Conservation (phyloP, 2,113 vertebrate species). For the Montifringilla adamsi region DNA sequence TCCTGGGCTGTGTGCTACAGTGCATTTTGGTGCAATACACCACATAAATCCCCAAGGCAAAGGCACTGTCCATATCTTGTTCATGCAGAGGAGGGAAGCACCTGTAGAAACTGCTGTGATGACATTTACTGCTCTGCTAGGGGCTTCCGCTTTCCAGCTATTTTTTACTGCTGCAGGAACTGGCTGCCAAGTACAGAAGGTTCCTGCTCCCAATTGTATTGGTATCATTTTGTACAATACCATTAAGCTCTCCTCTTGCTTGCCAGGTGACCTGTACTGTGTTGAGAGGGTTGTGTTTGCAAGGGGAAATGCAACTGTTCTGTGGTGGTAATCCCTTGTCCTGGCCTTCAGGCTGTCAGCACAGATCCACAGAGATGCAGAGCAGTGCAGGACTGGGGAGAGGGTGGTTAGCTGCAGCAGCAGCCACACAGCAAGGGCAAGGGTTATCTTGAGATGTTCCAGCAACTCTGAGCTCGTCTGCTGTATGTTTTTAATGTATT, state of each 20-base stretch:
- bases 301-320: not conserved
- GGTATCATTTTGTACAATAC: not conserved
- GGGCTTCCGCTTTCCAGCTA: not conserved
- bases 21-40: not conserved
- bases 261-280: not conserved
- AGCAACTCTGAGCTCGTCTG: slow-evolving; percentile 13
- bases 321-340: not conserved
- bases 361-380: not conserved
- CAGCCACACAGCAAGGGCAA: not conserved
- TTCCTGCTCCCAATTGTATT: not conserved
- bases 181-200: not conserved
- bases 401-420: not conserved
- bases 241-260: not conserved
- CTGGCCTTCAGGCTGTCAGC: not conserved
- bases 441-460: slow-evolving; percentile 30
- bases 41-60: not conserved
- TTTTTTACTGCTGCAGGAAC: slow-evolving; percentile 24
- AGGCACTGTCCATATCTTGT: not conserved
- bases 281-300: not conserved
- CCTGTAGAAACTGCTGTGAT: not conserved
- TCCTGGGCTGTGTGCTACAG: not conserved
- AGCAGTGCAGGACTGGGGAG: not conserved
- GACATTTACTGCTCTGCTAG: not conserved
- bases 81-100: not conserved
- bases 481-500: slow-evolving; percentile 16